phyloP scores from a whole-genome alignment of 2,888 invertebrate genomes.

The Drosophila vallismaia region DNA sequence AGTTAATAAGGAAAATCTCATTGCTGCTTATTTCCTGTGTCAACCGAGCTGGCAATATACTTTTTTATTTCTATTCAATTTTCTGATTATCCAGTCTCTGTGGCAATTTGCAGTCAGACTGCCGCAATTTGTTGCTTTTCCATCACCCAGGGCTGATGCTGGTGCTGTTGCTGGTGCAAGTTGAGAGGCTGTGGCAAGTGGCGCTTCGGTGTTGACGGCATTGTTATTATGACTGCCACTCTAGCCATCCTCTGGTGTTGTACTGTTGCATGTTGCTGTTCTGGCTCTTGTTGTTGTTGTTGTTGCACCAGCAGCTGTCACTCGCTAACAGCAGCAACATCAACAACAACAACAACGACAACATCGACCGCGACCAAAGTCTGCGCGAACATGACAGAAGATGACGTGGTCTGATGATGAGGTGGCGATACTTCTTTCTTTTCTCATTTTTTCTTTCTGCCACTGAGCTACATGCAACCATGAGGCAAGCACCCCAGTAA shows the following conservation, averaged over 20 bases:
- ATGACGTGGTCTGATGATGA: slow-evolving; percentile 56
- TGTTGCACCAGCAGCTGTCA: slow-evolving; percentile 55
- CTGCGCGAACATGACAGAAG: slow-evolving; percentile 48
- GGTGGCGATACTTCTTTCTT: slow-evolving; percentile 33
- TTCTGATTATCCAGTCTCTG: slow-evolving; percentile 30
- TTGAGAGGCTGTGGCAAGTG: slow-evolving; percentile 45
- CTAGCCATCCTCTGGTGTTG: slow-evolving; percentile 38
- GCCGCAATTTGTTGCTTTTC: slow-evolving; percentile 37
- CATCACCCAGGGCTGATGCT: slow-evolving; percentile 9
- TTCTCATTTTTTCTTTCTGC: not conserved
- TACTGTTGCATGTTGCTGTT: slow-evolving; percentile 40
- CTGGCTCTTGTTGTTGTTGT: slow-evolving; percentile 25
- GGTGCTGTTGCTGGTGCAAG: slow-evolving; percentile 20
- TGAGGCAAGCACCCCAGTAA: slow-evolving; percentile 17
- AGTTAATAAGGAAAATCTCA: not conserved
- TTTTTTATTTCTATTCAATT: slow-evolving; percentile 27
- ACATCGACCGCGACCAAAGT: slow-evolving; percentile 49
- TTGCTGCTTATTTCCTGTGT: slow-evolving; percentile 1
- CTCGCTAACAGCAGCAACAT: slow-evolving; percentile 35
- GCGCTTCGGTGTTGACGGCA: slow-evolving; percentile 52
- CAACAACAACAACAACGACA: slow-evolving; percentile 23
- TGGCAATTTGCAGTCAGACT: slow-evolving; percentile 46
- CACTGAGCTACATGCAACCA: not conserved
- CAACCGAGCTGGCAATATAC: not conserved
- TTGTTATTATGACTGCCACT: slow-evolving; percentile 58